Evolutionary conservation across 2,797 vertebrate species (phyloP), one percentile per base, ranked within the genome.

Genomic region (Malurus leucopterus): DNA sequence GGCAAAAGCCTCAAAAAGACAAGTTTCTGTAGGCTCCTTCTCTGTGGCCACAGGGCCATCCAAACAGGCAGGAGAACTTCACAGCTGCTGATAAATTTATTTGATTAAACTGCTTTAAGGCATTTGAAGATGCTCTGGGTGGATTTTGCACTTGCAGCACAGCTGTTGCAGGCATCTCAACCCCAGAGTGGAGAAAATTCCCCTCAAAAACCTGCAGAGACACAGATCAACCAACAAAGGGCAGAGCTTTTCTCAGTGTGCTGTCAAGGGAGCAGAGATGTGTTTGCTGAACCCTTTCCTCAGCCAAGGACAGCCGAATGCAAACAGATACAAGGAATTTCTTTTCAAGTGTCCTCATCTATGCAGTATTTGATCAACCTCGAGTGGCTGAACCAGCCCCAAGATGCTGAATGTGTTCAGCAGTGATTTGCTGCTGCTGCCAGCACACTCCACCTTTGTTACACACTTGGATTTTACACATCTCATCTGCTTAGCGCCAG

Each of bases 81-180:
- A 34, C 22, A 71, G 49, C 69, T 38, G 38, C 51, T 63, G 67
- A 86, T 61, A 92, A 96, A 93, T 86, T 92, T 88, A 85, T 91
- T 95, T 88, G 32, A 80, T 70, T 62, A 22, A 92, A 69, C 89
- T 79, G 67, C 93, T 96, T 72, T 72, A 84, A 94, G 95, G 74
- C 15, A 23, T 87, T 44, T 30, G 71, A 71, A 94, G 80, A 44
- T 65, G 49, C 57, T 72, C 58, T 4, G 34, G n/a, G 54, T 36
- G 67, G 38, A 27, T 57, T 81, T 47, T 61, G 30, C n/a, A 34
- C 46, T 84, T 57, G n/a, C 44, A 92, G 67, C 68, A 24, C 47
- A 75, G 88, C 63, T 89, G 16, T 81, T 74, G 20, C 15, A 40
- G 3, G 24, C 15, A n/a, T 50, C 76, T 67, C 55, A 68, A 47